Evolutionary conservation across 1,140 invertebrate species (phyloP).

Genomic region (Aphelenchoides besseyi): DNA sequence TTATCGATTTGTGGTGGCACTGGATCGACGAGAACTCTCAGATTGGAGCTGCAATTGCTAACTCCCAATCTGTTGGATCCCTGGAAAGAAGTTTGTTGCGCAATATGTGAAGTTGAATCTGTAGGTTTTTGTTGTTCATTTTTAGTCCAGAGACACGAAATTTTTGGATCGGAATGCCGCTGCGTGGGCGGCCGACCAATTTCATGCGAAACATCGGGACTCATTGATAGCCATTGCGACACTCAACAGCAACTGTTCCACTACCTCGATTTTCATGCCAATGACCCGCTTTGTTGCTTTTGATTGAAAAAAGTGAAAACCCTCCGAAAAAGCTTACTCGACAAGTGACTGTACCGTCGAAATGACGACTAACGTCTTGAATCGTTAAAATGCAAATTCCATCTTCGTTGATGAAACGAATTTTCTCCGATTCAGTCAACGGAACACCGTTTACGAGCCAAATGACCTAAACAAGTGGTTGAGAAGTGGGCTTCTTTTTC

Average conservation of each 20-base stretch:
- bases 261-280: not conserved
- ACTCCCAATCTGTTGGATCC: slow-evolving; percentile 55
- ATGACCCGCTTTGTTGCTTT: not conserved
- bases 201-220: slow-evolving; percentile 2
- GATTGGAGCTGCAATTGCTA: slow-evolving; percentile 51
- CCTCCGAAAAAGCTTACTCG: slow-evolving; percentile 44
- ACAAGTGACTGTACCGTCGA: slow-evolving; percentile 62
- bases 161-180: slow-evolving; percentile 6
- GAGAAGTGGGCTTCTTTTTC: too few species aligned
- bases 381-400: slow-evolving; percentile 62
- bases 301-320: not conserved
- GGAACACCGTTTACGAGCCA: slow-evolving; percentile 65
- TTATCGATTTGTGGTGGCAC: slow-evolving; percentile 54
- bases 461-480: too few species aligned
- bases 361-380: slow-evolving; percentile 60
- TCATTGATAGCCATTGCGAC: not conserved
- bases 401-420: slow-evolving; percentile 59
- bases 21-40: slow-evolving; percentile 55
- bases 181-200: slow-evolving; percentile 12
- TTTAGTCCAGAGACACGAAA: too few species aligned
- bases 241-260: not conserved
- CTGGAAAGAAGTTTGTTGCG: slow-evolving; percentile 25
- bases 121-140: too few species aligned
- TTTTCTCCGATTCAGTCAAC: slow-evolving; percentile 59
- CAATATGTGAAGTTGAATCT: not conserved